Conservation (phyloP, 1,140 invertebrate genomes). For the Andrena cerasifolii region DNA sequence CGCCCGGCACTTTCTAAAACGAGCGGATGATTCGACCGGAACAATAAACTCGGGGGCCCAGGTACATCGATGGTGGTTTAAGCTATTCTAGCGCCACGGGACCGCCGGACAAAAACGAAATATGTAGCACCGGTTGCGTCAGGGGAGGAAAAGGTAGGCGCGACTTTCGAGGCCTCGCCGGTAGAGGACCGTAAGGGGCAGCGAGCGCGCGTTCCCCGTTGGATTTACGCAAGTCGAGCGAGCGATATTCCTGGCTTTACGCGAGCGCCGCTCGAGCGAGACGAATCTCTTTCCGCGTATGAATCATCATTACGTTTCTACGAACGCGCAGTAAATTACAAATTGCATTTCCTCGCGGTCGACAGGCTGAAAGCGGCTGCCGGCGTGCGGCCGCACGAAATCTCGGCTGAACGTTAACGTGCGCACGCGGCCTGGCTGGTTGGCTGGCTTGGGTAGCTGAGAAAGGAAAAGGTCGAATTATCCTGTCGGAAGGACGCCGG, state of each 20-base stretch:
- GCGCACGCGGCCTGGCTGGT: slow-evolving; percentile 4
- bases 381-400: slow-evolving; percentile 30
- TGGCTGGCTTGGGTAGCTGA: neutral
- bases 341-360: slow-evolving; percentile 49
- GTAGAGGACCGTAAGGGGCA: no score
- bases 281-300: slow-evolving; percentile 66
- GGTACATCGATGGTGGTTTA: no score
- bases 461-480: slow-evolving; percentile 65
- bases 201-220: neutral
- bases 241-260: slow-evolving; percentile 47
- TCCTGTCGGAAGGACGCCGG: slow-evolving; percentile 58
- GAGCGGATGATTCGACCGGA: no score
- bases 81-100: no score
- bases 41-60: no score
- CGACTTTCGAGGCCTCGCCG: no score
- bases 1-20: no score
- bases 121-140: no score
- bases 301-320: slow-evolving; percentile 64
- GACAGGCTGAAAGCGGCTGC: slow-evolving; percentile 36
- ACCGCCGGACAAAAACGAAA: no score
- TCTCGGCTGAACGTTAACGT: slow-evolving; percentile 38
- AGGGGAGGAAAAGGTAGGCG: neutral
- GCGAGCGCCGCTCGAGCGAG: slow-evolving; percentile 61
- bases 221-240: slow-evolving; percentile 18
- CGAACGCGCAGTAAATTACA: slow-evolving; percentile 47